Conservation (phyloP, 2,113 vertebrate species). For the Calidris pugnax region DNA sequence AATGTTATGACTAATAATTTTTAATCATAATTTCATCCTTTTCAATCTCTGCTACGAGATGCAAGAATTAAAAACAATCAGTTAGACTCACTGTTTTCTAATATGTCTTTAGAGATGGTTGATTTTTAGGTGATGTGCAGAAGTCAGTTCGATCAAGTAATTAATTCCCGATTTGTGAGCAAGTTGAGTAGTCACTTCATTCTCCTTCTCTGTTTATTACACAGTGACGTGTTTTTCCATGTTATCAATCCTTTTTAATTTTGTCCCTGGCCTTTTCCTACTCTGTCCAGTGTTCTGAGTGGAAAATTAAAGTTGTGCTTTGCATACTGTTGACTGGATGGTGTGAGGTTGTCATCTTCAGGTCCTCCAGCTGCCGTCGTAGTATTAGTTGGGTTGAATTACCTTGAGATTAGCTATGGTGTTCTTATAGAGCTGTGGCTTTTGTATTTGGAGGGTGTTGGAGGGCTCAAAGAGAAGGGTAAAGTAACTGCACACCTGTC, state of each 20-base stretch:
- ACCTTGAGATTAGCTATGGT: neutral
- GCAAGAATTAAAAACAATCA: neutral
- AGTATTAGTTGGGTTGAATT: neutral
- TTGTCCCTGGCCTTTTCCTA: neutral
- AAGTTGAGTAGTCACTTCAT: neutral
- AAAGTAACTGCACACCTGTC: neutral
- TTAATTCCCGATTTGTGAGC: neutral
- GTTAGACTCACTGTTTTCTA: neutral
- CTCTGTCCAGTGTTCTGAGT: neutral
- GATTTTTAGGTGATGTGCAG: neutral
- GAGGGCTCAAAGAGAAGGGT: neutral
- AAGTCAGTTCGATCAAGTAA: neutral
- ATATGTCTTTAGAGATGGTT: neutral
- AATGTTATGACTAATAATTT: neutral
- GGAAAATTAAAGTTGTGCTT: neutral
- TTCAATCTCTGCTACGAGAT: neutral
- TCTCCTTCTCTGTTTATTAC: neutral
- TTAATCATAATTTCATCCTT: neutral
- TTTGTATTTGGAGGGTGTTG: neutral
- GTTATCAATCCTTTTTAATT: neutral
- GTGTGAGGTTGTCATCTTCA: neutral
- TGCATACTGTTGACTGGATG: neutral
- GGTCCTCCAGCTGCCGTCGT: neutral
- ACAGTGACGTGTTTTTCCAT: neutral
- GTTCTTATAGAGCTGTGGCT: neutral